Base-by-base conservation (phyloP, 2,888 invertebrate genomes). In the Chloromyia formosa region DNA sequence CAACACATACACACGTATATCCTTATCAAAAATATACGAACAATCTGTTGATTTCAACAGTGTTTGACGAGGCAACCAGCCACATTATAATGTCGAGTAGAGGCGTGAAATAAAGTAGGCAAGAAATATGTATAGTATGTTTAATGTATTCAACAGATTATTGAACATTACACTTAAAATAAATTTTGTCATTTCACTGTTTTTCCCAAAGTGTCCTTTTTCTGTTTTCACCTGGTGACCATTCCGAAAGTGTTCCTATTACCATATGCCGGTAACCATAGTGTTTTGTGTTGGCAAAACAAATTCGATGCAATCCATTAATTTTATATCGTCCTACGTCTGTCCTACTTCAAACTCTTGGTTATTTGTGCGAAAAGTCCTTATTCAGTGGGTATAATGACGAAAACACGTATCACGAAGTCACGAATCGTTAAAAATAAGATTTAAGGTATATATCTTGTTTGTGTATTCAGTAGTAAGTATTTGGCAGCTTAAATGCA, bases 221-320 rank as follows among this genome's bases (percentile, higher is more conserved):
- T 7, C 2, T 4, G 7, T 35, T 7, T 35, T 35, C 27, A 35
- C 27, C 27, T 35, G 27, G 27, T 35, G 27, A 35, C 27, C 27
- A 35, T 35, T 35, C 7, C 27, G 7, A 4, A 35, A 35, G 7
- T 35, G 27, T 4, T 2, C 27, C 27, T 35, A 4, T 35, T 35
- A 35, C 2, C 27, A 2, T 35, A 35, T 4, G 27, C 27, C 27
- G 27, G 76, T 76, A 71, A 72, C 74, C 74, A 76, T 76, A 74
- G 74, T 62, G 56, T n/a, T 71, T 62, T 64, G 58, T 64, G 75
- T 76, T 76, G 71, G 74, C 76, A 76, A 60, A 76, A 76, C 76
- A 76, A 71, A 74, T 58, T 20, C 58, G 18, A 49, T 1, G 23
- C 1, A 68, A 68, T 45, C 60, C 60, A 60, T 23, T 2, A 35